A percentile compares a stretch with the other conserved stretches of the same genome.
Evolutionary conservation across 2,113 vertebrate genomes (phyloP).

Genomic region (Zosterops japonicus): DNA sequence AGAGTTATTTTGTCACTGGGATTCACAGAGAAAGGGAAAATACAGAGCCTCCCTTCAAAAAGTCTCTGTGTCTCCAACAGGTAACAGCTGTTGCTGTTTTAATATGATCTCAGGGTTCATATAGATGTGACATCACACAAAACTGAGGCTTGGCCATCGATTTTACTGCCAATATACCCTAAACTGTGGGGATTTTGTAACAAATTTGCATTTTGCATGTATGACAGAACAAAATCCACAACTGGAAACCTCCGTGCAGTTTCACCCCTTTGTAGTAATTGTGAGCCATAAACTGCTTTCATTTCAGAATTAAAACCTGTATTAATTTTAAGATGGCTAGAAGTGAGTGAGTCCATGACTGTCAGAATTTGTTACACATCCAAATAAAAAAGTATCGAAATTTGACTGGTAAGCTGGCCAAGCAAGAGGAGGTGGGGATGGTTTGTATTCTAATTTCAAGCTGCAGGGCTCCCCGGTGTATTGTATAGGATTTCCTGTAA

Average conservation of each 20-base stretch:
- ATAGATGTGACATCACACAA: slow-evolving; percentile 66
- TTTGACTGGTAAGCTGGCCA: slow-evolving; percentile 59
- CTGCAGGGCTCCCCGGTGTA: slow-evolving; percentile 79
- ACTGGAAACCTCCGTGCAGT: background rate
- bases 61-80: slow-evolving; percentile 35
- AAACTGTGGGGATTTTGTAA: slow-evolving; percentile 66
- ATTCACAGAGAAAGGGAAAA: background rate
- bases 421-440: slow-evolving; percentile 67
- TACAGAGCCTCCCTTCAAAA: background rate
- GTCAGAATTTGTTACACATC: slow-evolving; percentile 52
- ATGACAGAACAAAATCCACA: slow-evolving; percentile 51
- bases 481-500: slow-evolving; percentile 81
- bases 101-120: slow-evolving; percentile 61
- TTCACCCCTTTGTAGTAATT: slow-evolving; percentile 32
- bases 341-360: slow-evolving; percentile 43
- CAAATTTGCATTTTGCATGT: slow-evolving; percentile 52
- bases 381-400: slow-evolving; percentile 51
- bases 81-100: slow-evolving; percentile 72
- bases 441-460: slow-evolving; percentile 79
- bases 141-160: slow-evolving; percentile 54
- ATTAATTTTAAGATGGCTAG: slow-evolving; percentile 52
- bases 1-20: background rate
- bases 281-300: slow-evolving; percentile 29
- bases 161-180: slow-evolving; percentile 71
- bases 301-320: slow-evolving; percentile 54